Base-by-base conservation (phyloP, 1,140 invertebrate genomes). In the Apis laboriosa region DNA sequence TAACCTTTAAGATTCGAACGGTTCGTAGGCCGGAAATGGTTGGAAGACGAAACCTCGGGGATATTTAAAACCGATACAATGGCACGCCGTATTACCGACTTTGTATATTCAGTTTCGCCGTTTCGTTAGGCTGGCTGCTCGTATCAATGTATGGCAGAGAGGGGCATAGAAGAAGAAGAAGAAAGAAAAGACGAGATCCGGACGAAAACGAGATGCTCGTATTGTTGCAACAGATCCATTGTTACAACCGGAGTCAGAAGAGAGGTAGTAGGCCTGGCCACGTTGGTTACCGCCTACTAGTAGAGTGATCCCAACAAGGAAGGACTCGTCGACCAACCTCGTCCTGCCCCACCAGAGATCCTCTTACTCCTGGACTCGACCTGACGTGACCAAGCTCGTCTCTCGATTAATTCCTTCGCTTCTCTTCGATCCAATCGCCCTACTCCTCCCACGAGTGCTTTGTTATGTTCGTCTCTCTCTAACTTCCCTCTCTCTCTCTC, bases 211-310 rank as follows among this genome's bases (percentile, higher is more conserved):
- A 84, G 88, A 66, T 86, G 88, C 79, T 77, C 85, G 80, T 85
- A 88, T 90, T 87, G 89, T 90, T 88, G 88, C 86, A n/a, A n/a
- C n/a, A 86, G 86, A 77, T 90, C 85, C 89, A 90, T 90, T 90
- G 88, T 90, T 83, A 77, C 66, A 68, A 24, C 74, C 67, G 67
- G 84, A 88, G 80, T 86, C 71, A 71, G 84, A 88, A 70, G 80
- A 82, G 72, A 82, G 84, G 90, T 43, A 43, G 34, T 89, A 91
- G 90, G 90, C 86, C 86, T 90, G 90, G 89, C 90, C 77, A 85
- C 79, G 71, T 61, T 84, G 89, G 90, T 86, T 7, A 90, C 89
- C 90, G 90, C 90, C 90, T 90, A 91, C 90, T 84, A 84, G 83
- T 7, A 43, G 83, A 90, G 85, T 89, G 89, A 90, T 89, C 82